A percentile compares a stretch with the other conserved stretches of the same genome.
Conservation (phyloP, 2,113 vertebrate species). For the Brachyhypopomus gauderio region DNA sequence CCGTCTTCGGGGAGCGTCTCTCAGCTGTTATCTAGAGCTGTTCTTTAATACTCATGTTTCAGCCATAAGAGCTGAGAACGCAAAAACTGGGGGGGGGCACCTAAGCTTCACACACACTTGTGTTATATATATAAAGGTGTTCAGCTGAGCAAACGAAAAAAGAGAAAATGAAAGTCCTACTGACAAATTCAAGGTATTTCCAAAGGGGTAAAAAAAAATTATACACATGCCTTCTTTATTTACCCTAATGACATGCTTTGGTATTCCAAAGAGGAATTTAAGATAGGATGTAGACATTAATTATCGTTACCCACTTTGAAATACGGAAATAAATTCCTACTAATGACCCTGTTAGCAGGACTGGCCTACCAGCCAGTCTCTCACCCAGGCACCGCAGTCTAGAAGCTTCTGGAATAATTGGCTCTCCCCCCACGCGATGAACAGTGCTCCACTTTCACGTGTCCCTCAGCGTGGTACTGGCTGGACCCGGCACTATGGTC, state of each 20-base stretch:
- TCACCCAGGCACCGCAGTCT: neutral
- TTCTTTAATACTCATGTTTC: conserved; percentile 41
- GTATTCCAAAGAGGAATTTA: neutral
- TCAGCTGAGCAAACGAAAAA: conserved; percentile 9
- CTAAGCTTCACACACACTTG: neutral
- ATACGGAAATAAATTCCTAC: conserved; percentile 24
- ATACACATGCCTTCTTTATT: neutral
- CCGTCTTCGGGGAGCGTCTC: conserved; percentile 4
- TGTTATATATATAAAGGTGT: conserved; percentile 21
- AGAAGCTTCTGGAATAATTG: conserved; percentile 52
- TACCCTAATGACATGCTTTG: conserved; percentile 1
- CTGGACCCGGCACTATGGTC: conserved; percentile 30
- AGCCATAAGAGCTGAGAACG: conserved; percentile 27
- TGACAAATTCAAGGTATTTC: neutral
- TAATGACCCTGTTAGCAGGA: conserved; percentile 28
- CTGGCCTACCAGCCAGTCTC: neutral
- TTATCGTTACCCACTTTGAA: conserved; percentile 22
- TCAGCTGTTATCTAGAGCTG: conserved; percentile 26
- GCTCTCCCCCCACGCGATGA: conserved; percentile 32
- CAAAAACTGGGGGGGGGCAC: conserved; percentile 18
- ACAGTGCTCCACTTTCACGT: conserved; percentile 43
- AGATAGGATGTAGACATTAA: conserved; percentile 12
- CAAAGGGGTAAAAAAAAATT: neutral
- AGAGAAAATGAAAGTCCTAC: neutral
- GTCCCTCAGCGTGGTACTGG: conserved; percentile 31